Evolutionary conservation across 2,888 invertebrate species (phyloP).

Genomic region (Liposcelis brunnea): DNA sequence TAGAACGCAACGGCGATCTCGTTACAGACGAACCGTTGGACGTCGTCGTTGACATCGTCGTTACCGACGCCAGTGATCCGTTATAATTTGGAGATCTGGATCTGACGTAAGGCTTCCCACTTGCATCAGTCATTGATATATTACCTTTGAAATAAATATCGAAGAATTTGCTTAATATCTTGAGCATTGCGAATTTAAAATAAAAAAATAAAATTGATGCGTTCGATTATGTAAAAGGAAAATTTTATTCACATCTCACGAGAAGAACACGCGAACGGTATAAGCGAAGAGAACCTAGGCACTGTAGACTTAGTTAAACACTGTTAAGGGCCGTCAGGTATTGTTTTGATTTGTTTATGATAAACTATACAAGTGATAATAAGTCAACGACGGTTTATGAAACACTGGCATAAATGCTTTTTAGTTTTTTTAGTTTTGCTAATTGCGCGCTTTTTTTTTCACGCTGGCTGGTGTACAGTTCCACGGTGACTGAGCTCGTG

Average conservation of each 20-base stretch:
- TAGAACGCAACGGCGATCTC: conserved; percentile 55
- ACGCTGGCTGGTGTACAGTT: too few species aligned
- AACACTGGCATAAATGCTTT: too few species aligned
- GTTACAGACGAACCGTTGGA: conserved; percentile 27
- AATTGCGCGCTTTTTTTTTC: too few species aligned
- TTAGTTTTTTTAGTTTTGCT: too few species aligned
- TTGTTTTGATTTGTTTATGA: too few species aligned
- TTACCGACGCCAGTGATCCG: conserved; percentile 51
- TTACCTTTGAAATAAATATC: conserved; percentile 30
- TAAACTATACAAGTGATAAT: too few species aligned
- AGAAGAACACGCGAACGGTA: too few species aligned
- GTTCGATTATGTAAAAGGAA: neutral
- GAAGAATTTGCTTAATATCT: neutral
- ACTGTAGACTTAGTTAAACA: too few species aligned
- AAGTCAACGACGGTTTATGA: too few species aligned
- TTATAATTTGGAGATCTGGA: conserved; percentile 36
- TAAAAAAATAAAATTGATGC: conserved; percentile 6
- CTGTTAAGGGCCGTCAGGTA: too few species aligned
- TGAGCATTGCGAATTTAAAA: neutral
- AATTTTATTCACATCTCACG: too few species aligned
- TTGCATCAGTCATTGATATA: conserved; percentile 74
- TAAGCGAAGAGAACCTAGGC: neutral
- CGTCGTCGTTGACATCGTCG: conserved; percentile 46
- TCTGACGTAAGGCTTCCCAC: conserved; percentile 60
- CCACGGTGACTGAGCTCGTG: too few species aligned